phyloP scores from a whole-genome alignment of 37 sponge, comb jelly and placozoan species.

The Oopsacas minuta region DNA sequence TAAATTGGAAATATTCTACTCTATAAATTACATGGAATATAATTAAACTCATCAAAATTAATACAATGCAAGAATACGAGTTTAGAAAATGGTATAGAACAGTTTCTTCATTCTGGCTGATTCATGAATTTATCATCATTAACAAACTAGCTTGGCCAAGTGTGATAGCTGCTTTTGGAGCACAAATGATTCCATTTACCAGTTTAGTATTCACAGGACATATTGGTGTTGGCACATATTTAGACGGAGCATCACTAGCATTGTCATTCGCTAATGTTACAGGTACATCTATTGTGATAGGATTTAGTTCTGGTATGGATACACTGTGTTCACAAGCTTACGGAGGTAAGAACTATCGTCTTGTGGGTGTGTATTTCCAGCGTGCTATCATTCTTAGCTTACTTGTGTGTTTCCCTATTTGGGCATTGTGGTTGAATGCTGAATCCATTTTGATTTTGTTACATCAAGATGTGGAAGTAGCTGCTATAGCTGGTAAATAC shows the following conservation, averaged over 20 bases:
- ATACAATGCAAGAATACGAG: too few relatives aligned
- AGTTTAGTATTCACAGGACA: background rate
- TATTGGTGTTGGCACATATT: background rate
- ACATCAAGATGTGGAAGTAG: background rate
- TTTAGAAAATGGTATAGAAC: background rate
- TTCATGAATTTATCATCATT: background rate
- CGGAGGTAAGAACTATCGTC: background rate
- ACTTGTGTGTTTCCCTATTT: slow-evolving; percentile 1
- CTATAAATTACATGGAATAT: too few relatives aligned
- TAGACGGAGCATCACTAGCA: background rate
- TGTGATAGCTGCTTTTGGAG: background rate
- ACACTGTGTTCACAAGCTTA: background rate
- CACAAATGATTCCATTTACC: background rate
- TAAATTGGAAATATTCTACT: too few relatives aligned
- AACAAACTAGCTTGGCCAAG: slow-evolving; percentile 14
- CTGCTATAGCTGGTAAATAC: background rate
- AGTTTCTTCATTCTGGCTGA: background rate
- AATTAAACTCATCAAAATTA: too few relatives aligned
- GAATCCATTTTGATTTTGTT: background rate
- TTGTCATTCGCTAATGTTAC: slow-evolving; percentile 2
- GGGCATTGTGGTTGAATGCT: slow-evolving; percentile 7
- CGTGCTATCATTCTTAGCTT: background rate
- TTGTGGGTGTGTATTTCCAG: slow-evolving; percentile 6
- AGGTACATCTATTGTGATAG: background rate
- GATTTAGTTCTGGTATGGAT: background rate